These are phyloP conservation scores for Ryuthela nishihirai DNA, from an alignment of 2,888 invertebrate species.

Conservation along the genomic window DNA sequence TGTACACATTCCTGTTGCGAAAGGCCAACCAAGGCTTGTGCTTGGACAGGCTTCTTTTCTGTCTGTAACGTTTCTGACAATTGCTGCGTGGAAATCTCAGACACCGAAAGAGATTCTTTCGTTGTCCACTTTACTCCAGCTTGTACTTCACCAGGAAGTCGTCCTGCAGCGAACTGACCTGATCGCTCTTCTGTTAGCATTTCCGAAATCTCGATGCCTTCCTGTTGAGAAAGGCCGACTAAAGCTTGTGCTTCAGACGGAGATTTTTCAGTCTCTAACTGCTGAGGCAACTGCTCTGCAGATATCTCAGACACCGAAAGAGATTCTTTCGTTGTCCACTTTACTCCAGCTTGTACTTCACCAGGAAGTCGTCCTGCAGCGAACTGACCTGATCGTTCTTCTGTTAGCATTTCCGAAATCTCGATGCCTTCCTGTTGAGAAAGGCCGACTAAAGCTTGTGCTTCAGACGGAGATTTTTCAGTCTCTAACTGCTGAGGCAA, in stretches of 20 bases:
- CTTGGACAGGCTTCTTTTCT: conserved; percentile 9
- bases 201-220: conserved; percentile 17
- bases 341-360: conserved; percentile 53
- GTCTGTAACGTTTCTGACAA: conserved; percentile 16
- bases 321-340: conserved; percentile 48
- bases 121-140: conserved; percentile 28
- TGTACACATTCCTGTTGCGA: conserved; percentile 27
- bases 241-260: conserved; percentile 4
- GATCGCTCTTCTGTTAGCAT: conserved; percentile 25
- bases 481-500: conserved; percentile 13
- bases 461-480: conserved; percentile 31
- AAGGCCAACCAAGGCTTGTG: conserved; percentile 17
- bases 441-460: conserved; percentile 23
- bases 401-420: conserved; percentile 30
- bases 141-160: conserved; percentile 30
- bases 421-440: conserved; percentile 34
- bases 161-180: conserved; percentile 32
- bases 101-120: conserved; percentile 24
- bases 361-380: conserved; percentile 51
- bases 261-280: conserved; percentile 39
- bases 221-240: conserved; percentile 9
- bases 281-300: conserved; percentile 49
- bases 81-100: conserved; percentile 17
- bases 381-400: conserved; percentile 33
- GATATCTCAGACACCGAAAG: conserved; percentile 52